These are phyloP conservation scores for Asarcornis scutulata DNA, from an alignment of 2,113 vertebrate genomes.

Conservation along the genomic window DNA sequence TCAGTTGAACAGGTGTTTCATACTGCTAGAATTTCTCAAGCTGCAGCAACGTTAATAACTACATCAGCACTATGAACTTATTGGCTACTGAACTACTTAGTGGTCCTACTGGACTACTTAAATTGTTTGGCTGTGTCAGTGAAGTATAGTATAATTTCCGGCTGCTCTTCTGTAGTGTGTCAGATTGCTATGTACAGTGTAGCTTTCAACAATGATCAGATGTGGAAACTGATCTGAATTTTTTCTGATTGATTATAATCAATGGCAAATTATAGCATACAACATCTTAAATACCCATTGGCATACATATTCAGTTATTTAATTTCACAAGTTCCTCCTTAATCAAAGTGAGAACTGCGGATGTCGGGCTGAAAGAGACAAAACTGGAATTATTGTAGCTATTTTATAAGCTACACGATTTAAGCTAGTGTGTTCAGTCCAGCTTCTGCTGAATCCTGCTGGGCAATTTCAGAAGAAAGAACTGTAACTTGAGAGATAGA, in stretches of 20 bases:
- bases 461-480: slow-evolving; percentile 15
- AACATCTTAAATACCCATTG: not conserved
- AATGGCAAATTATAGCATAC: not conserved
- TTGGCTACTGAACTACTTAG: not conserved
- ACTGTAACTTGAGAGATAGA: not conserved
- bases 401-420: not conserved
- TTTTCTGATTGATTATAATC: not conserved
- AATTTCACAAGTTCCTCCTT: slow-evolving; percentile 8
- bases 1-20: not conserved
- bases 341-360: not conserved
- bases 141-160: not conserved
- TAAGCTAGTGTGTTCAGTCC: not conserved
- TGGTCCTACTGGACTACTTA: not conserved
- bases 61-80: not conserved
- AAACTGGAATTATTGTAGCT: not conserved
- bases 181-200: not conserved
- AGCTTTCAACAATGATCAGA: not conserved
- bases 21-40: not conserved
- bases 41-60: not conserved
- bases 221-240: not conserved
- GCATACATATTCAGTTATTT: slow-evolving; percentile 2
- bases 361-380: not conserved
- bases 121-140: not conserved
- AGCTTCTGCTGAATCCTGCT: not conserved
- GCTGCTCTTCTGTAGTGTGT: not conserved